phyloP scores from a whole-genome alignment of 2,113 vertebrate species.

The Paraplagusia blochii region DNA sequence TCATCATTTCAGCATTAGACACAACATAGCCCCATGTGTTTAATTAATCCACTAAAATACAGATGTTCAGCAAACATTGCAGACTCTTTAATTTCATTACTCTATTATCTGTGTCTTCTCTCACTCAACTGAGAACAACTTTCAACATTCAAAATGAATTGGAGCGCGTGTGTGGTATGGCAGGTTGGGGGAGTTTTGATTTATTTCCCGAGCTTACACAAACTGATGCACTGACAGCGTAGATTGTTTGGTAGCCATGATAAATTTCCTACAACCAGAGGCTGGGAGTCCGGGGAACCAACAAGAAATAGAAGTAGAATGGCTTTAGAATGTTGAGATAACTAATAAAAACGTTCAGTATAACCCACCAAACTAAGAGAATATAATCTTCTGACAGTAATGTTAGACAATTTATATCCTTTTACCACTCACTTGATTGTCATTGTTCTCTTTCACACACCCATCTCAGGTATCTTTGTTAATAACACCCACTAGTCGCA shows the following conservation, averaged over 20 bases:
- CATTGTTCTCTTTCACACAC: conserved; percentile 16
- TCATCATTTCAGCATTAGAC: too few relatives aligned
- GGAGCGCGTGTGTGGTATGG: conserved; percentile 30
- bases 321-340: too few relatives aligned
- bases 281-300: conserved; percentile 22
- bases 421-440: conserved; percentile 24
- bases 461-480: conserved; percentile 28
- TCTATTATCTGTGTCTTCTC: conserved; percentile 1
- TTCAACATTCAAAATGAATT: conserved; percentile 37
- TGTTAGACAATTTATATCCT: conserved; percentile 8
- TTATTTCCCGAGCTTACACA: conserved; percentile 54
- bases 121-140: conserved; percentile 10
- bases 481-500: conserved; percentile 22
- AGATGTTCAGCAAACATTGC: too few relatives aligned
- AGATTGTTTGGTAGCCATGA: conserved; percentile 64
- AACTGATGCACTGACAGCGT: conserved; percentile 54
- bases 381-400: too few relatives aligned
- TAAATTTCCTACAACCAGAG: conserved; percentile 65
- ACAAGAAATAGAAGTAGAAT: too few relatives aligned
- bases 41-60: too few relatives aligned
- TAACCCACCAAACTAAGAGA: too few relatives aligned
- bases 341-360: too few relatives aligned
- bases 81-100: background rate
- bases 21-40: too few relatives aligned
- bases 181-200: conserved; percentile 60